Conservation (phyloP, 2,797 vertebrate genomes). For the Hapalemur alaotrensis region DNA sequence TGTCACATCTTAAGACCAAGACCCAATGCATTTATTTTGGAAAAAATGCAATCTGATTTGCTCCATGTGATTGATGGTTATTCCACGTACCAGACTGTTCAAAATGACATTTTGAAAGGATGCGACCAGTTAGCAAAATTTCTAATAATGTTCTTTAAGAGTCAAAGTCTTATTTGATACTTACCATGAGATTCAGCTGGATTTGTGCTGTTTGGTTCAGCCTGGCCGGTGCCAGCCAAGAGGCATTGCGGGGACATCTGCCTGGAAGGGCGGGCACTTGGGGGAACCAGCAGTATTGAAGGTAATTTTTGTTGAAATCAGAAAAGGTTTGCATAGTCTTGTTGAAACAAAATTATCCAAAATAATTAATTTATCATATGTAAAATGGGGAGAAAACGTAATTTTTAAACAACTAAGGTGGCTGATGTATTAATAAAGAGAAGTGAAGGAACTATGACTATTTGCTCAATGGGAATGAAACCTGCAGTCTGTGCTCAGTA, state of each 20-base stretch:
- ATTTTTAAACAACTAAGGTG: background rate
- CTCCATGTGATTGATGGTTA: background rate
- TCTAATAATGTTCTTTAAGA: background rate
- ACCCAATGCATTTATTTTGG: background rate
- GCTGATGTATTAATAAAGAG: background rate
- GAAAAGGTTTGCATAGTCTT: background rate
- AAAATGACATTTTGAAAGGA: background rate
- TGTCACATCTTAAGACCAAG: background rate
- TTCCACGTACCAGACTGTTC: background rate
- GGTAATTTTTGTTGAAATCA: background rate
- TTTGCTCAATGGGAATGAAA: background rate
- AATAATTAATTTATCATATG: background rate
- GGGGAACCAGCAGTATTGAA: background rate
- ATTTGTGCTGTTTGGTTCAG: slow-evolving; percentile 1
- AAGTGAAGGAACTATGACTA: background rate
- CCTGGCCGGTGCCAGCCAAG: background rate
- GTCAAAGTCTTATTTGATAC: background rate
- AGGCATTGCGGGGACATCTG: background rate
- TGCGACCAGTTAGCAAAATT: background rate
- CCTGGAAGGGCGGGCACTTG: background rate
- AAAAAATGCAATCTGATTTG: background rate
- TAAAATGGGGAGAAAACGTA: background rate
- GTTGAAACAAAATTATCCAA: background rate
- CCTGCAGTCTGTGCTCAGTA: background rate
- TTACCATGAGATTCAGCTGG: background rate